These are phyloP conservation scores for Idaea aversata DNA, from an alignment of 2,888 invertebrate species.

Conservation along the genomic window DNA sequence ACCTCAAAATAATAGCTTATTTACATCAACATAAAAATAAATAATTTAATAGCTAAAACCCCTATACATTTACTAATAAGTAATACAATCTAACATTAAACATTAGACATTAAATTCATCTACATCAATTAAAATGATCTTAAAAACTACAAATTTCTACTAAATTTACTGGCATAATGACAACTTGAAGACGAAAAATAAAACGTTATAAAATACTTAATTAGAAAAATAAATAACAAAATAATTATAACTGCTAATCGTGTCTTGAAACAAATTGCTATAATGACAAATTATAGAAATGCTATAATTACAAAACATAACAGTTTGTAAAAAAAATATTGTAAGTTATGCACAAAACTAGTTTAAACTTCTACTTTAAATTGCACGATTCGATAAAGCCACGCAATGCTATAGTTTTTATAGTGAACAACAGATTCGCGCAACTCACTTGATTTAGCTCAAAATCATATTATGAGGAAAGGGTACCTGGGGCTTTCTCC, in stretches of 20 bases:
- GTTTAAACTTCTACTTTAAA: constrained; percentile 68
- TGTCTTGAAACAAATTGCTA: constrained; percentile 33
- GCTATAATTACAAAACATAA: constrained; percentile 7
- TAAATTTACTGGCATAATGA: constrained; percentile 74
- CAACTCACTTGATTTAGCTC: too few species aligned
- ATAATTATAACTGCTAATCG: constrained; percentile 44
- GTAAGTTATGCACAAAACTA: constrained; percentile 56
- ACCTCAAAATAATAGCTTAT: constrained; percentile 71
- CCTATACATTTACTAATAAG: constrained; percentile 73
- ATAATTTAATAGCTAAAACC: constrained; percentile 75
- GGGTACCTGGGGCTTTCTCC: too few species aligned
- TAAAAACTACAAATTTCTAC: constrained; percentile 50
- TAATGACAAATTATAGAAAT: neutral
- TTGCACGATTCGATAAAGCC: constrained; percentile 79
- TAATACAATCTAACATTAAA: constrained; percentile 62
- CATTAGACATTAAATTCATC: constrained; percentile 20
- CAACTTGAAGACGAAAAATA: constrained; percentile 41
- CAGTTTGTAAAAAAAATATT: constrained; percentile 4
- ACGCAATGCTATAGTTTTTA: constrained; percentile 48
- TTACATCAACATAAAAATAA: constrained; percentile 80
- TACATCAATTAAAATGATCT: constrained; percentile 19
- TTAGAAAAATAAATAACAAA: constrained; percentile 78
- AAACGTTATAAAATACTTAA: constrained; percentile 48
- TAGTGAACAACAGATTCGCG: constrained; percentile 1
- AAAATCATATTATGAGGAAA: too few species aligned